Conservation (phyloP, 2,888 invertebrate genomes). For the Drosophila planitibia region DNA sequence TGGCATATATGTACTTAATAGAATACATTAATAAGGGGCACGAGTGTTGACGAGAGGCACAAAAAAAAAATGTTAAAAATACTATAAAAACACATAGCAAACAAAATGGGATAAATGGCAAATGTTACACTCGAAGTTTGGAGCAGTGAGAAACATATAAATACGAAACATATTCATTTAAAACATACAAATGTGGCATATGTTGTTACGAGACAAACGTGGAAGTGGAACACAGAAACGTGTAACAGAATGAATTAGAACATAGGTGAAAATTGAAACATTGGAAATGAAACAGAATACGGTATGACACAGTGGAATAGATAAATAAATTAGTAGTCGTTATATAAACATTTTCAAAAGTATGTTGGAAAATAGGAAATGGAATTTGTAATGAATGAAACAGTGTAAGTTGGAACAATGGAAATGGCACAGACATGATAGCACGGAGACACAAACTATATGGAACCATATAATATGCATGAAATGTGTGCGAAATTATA, state of each 20-base stretch:
- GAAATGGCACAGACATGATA: not conserved
- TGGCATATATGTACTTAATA: slow-evolving; percentile 13
- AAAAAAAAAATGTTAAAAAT: not conserved
- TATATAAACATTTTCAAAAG: not conserved
- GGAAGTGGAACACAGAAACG: too few species aligned
- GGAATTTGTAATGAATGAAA: not conserved
- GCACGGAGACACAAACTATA: not conserved
- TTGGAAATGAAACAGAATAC: not conserved
- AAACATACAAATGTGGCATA: not conserved
- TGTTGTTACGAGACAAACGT: not conserved
- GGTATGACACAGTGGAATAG: not conserved
- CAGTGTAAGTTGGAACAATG: not conserved
- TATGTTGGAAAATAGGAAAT: not conserved
- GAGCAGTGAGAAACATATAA: not conserved
- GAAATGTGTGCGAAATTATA: not conserved
- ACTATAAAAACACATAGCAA: not conserved
- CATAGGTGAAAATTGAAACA: not conserved
- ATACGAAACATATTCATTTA: not conserved
- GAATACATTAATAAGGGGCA: slow-evolving; percentile 21
- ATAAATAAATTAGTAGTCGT: not conserved
- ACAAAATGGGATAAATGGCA: not conserved
- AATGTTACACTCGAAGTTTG: not conserved
- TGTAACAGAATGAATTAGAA: not conserved
- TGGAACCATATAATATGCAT: not conserved
- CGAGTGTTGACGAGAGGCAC: slow-evolving; percentile 3